Conservation (phyloP, 1,140 invertebrate genomes). For the Lasioglossum baleicum region DNA sequence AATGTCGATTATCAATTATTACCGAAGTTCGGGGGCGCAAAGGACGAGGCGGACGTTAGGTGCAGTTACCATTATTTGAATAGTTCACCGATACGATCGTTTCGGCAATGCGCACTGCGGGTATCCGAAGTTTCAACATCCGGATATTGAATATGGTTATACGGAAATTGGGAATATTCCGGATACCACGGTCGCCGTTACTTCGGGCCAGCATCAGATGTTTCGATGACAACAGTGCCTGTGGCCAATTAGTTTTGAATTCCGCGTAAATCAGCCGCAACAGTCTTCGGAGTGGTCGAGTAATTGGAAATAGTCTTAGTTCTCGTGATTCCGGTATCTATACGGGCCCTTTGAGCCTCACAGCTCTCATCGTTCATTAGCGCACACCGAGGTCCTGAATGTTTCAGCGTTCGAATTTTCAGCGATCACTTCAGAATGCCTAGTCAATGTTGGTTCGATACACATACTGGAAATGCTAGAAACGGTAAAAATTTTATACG, state of each 20-base stretch:
- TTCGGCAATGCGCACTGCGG: constrained; percentile 50
- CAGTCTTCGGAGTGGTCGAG: neutral
- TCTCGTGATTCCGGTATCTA: neutral
- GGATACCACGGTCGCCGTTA: constrained; percentile 46
- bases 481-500: too few relatives aligned
- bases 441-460: too few relatives aligned
- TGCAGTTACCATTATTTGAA: constrained; percentile 52
- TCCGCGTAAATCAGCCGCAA: constrained; percentile 34
- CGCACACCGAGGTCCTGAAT: too few relatives aligned
- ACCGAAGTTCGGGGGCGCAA: constrained; percentile 34
- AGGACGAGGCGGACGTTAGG: constrained; percentile 37
- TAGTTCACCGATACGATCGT: constrained; percentile 53
- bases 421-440: too few relatives aligned
- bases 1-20: constrained; percentile 56
- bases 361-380: neutral
- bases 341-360: neutral
- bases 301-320: constrained; percentile 21
- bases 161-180: constrained; percentile 52
- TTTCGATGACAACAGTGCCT: constrained; percentile 40
- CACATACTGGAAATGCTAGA: too few relatives aligned
- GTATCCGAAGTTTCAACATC: constrained; percentile 52
- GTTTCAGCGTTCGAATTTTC: too few relatives aligned
- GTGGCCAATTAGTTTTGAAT: constrained; percentile 44
- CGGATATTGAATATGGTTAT: constrained; percentile 47
- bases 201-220: constrained; percentile 33